These are phyloP conservation scores for Leptopilina syphax DNA, from an alignment of 2,888 invertebrate genomes.

Conservation along the genomic window DNA sequence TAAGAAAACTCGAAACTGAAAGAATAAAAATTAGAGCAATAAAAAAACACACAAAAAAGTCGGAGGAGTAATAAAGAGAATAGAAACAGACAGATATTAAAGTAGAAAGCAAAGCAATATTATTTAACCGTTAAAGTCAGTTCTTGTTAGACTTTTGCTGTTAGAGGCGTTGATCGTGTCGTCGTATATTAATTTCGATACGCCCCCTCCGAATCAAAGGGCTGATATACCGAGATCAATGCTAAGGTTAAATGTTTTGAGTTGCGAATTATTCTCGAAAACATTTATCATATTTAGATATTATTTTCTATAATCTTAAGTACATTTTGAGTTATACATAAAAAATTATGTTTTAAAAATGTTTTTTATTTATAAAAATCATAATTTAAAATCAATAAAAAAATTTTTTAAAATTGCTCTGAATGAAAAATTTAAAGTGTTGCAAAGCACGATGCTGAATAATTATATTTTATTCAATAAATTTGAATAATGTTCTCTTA, in stretches of 20 bases:
- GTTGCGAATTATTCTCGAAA: constrained; percentile 58
- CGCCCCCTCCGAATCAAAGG: constrained; percentile 65
- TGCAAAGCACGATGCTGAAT: no score
- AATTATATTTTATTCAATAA: no score
- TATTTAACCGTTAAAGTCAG: constrained; percentile 73
- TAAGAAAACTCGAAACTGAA: no score
- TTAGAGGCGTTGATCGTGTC: constrained; percentile 72
- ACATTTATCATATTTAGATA: constrained; percentile 8
- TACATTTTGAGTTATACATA: background rate
- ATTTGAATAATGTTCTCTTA: no score
- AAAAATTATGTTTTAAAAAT: no score
- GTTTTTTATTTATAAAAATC: no score
- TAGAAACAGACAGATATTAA: background rate
- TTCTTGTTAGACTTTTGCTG: constrained; percentile 68
- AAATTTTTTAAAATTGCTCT: no score
- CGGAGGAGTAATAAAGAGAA: background rate
- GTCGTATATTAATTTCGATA: constrained; percentile 71
- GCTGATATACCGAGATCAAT: constrained; percentile 66
- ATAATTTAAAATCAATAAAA: no score
- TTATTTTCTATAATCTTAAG: background rate
- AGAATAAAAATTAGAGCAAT: background rate
- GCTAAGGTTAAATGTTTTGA: constrained; percentile 62
- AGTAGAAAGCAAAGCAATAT: constrained; percentile 60
- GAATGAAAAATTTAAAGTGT: no score
- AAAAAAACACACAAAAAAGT: background rate